Evolutionary conservation across 2,888 invertebrate genomes (phyloP), one percentile per base, ranked within the genome.

Genomic region (Leucoma salicis): DNA sequence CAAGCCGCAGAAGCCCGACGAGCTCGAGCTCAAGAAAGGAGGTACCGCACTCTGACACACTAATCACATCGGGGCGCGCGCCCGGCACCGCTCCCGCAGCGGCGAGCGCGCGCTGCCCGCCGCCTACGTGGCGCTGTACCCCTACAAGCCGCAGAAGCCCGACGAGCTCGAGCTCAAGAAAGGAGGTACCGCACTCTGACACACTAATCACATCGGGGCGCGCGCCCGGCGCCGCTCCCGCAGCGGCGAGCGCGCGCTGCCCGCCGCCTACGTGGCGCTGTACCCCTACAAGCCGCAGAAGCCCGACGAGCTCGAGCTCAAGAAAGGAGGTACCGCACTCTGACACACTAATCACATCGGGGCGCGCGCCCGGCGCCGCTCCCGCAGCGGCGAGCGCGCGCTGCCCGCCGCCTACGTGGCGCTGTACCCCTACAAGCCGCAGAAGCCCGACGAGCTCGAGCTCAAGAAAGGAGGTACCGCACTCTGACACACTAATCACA

Each of bases 241-340:
- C 10, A 82, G 83, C 58, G 78, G 71, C 59, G 91, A 90, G 63
- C 80, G 89, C 1, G 86, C 92, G 13, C 78, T 95, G 44, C 95
- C 95, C 1, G 94, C 94, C 44, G 91, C 94, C 0, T 96, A 96
- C 70, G 91, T 96, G 28, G 97, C 97, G 0, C 80, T 97, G 1
- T 97, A 96, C 75, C 95, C 96, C 0, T 97, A 97, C 81, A 95
- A 95, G 67, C 96, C 97, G 7, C 95, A 96, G 66, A 96, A 97
- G 74, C 88, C 92, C 0, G 97, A 97, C 74, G 97, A 97, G 64
- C 82, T 97, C 21, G 97, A 97, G 72, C 84, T 97, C 42, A 93
- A 93, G 65, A 96, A 96, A 82, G 96, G 95, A 54, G 93, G 91
- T 81, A 24, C n/a, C n/a, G n/a, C n/a, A n/a, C n/a, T n/a, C n/a